Evolutionary conservation across 2,113 vertebrate species (phyloP).

Genomic region (Coryphaenoides rupestris): DNA sequence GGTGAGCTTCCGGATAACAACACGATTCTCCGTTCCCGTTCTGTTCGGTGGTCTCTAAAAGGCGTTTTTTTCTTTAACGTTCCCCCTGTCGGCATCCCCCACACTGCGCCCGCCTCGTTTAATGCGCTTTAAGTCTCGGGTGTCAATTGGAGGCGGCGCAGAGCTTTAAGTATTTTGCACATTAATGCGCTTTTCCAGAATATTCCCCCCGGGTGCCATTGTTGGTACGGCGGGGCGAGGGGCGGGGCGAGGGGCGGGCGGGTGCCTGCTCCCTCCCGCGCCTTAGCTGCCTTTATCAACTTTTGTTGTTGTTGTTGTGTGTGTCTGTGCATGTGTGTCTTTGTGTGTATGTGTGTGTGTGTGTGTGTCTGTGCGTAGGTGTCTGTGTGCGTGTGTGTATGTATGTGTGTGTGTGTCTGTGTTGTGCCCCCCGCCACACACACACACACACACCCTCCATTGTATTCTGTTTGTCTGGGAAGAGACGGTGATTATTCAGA

Average conservation of each 20-base stretch:
- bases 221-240: conserved; percentile 55
- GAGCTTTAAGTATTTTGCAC: conserved; percentile 77
- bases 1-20: no score
- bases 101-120: conserved; percentile 71
- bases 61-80: conserved; percentile 47
- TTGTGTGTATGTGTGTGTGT: no score
- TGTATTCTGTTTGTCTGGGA: conserved; percentile 34
- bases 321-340: no score
- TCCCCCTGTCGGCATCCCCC: conserved; percentile 48
- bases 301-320: conserved; percentile 43
- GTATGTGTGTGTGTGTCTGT: conserved; percentile 27
- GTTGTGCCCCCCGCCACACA: conserved; percentile 47
- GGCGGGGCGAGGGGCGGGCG: conserved; percentile 52
- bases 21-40: no score
- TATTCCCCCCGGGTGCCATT: conserved; percentile 72
- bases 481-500: conserved; percentile 74
- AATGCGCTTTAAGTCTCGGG: conserved; percentile 75
- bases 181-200: conserved; percentile 76
- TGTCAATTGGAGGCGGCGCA: conserved; percentile 75
- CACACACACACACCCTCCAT: conserved; percentile 13
- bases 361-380: no score
- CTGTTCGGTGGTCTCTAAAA: conserved; percentile 66
- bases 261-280: conserved; percentile 57
- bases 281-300: conserved; percentile 62
- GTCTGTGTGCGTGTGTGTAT: no score